Evolutionary conservation across 2,113 vertebrate genomes (phyloP).

Genomic region (Gadus macrocephalus): DNA sequence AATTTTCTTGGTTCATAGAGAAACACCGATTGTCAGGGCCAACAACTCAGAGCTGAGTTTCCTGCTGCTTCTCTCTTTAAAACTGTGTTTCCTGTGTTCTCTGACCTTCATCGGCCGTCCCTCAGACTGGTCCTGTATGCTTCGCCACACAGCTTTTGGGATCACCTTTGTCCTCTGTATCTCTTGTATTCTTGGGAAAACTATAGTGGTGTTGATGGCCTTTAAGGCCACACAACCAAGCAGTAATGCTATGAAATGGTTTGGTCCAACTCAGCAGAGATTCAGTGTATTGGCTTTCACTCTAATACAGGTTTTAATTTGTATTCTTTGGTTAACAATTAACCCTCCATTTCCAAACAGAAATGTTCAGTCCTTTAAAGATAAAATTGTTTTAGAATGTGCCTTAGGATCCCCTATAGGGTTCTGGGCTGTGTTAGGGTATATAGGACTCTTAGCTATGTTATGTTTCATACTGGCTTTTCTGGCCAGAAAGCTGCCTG

Average conservation of each 20-base stretch:
- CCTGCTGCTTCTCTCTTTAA: constrained; percentile 58
- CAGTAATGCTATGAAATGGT: constrained; percentile 56
- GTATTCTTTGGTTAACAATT: constrained; percentile 52
- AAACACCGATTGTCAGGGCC: constrained; percentile 54
- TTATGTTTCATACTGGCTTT: constrained; percentile 62
- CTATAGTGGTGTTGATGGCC: constrained; percentile 60
- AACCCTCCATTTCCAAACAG: constrained; percentile 44
- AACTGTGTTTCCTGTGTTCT: constrained; percentile 56
- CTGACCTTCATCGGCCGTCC: constrained; percentile 53
- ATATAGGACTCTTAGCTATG: constrained; percentile 52
- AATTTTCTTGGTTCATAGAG: constrained; percentile 53
- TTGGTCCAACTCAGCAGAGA: constrained; percentile 53
- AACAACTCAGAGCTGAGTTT: constrained; percentile 63
- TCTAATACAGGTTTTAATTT: constrained; percentile 51
- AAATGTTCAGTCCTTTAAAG: constrained; percentile 51
- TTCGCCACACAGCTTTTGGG: constrained; percentile 59
- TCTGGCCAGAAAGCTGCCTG: constrained; percentile 56
- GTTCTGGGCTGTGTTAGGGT: constrained; percentile 59
- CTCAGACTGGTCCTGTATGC: constrained; percentile 60
- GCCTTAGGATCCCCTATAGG: constrained; percentile 51
- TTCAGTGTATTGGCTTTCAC: constrained; percentile 49
- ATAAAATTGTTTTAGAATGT: constrained; percentile 60
- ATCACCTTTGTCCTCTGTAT: constrained; percentile 65
- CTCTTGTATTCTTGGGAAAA: constrained; percentile 62
- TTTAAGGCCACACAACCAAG: constrained; percentile 54